Evolutionary conservation across 2,888 invertebrate species (phyloP), one percentile per base, ranked within the genome.

Genomic region (Tineola bisselliella): DNA sequence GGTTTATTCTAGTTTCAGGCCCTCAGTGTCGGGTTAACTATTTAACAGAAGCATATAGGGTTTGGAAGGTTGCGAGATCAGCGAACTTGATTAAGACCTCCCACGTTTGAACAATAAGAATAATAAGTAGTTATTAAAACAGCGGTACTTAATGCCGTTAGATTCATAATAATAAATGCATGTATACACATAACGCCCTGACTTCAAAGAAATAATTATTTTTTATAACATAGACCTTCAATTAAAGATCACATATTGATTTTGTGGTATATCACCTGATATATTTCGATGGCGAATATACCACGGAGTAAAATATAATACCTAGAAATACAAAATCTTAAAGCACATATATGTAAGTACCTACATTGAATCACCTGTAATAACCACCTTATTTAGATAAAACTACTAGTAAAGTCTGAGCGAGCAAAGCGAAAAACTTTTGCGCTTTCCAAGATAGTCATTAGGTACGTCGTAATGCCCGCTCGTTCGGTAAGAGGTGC

Each of bases 341-440:
- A 25, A 4, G 25, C 6, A 25, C 25, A 25, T 25, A 25, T 25
- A 25, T 25, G 6, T 25, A 25, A 25, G 10, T 38, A 38, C 38
- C 2, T 38, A 6, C 10, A 17, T 25, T 54, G 25, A 25, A 54
- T 54, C 54, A 54, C 54, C 54, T 54, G 69, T 72, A 76, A 74
- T 75, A 77, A 76, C 70, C 70, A 73, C 73, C 74, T 76, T 77
- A 76, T 78, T 76, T 74, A 75, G 77, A 77, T 74, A 74, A 75
- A 80, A 72, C 71, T 68, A 68, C 63, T 63, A 68, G 68, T 66
- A 52, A 65, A 69, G 67, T 70, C 65, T 66, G 66, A 71, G 69
- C 68, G 65, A 69, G 69, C 69, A 69, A 74, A 74, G 70, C 72
- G 73, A 75, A 76, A 75, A 79, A 76, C 74, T 78, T 77, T 76